Base-by-base conservation (phyloP, 2,113 vertebrate genomes). In the Megaptera novaeangliae region DNA sequence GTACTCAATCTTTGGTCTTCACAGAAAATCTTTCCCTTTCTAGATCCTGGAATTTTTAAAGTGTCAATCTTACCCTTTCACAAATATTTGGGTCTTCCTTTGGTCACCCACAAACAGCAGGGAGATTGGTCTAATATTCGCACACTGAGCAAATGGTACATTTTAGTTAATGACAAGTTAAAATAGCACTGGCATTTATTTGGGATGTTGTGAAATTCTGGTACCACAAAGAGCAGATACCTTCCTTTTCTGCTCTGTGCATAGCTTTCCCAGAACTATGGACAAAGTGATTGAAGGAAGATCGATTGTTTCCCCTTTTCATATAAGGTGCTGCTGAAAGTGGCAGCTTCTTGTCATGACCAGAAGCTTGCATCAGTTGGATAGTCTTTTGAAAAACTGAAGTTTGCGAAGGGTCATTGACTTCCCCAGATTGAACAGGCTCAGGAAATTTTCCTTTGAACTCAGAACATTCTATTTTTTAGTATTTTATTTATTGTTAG, bases 361-460 rank as follows among this genome's bases (percentile, higher is more conserved):
- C 92, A 95, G 96, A 97, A 94, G 23, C 55, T 97, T 97, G 95
- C 92, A 83, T 72, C 83, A 97, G 1, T 34, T 95, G 39, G 36
- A 81, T 71, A 90, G 96, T 97, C 96, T 97, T 97, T 97, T 98
- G 90, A 92, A 95, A 97, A 98, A 97, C 72, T 95, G 66, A 94
- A 80, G 72, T 91, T 96, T 96, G 64, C 90, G 71, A 90, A 97
- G 78, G 52, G 59, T 49, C 69, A 36, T 9, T 77, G 93, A 97
- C 95, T 97, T 98, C 96, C 96, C 89, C 89, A 96, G 96, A 96
- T 25, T 69, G 49, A 86, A 91, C 2, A 31, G 31, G 46, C 69
- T 97, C 87, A 91, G 83, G 92, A 97, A 72, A 74, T 78, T 91
- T 88, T 84, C 87, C 46, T 88, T 92, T 8, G 1, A 85, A 93